These are phyloP conservation scores for Ammospiza caudacuta DNA, from an alignment of 2,113 vertebrate genomes.

Conservation along the genomic window DNA sequence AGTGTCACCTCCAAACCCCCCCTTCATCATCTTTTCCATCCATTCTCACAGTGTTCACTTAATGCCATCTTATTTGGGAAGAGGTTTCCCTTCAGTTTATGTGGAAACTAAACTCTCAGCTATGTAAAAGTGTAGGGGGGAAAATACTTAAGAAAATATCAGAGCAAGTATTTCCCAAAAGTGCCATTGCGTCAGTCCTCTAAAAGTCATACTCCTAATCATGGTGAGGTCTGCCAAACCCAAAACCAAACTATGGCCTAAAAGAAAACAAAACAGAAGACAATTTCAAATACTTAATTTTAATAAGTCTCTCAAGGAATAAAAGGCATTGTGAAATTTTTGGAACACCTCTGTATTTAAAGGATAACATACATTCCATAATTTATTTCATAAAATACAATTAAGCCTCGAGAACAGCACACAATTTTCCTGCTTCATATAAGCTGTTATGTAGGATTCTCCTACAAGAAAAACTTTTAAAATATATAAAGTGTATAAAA, in stretches of 20 bases:
- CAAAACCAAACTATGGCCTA: background rate
- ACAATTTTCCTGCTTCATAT: background rate
- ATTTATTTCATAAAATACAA: background rate
- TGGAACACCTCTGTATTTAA: constrained; percentile 4
- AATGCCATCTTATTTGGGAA: background rate
- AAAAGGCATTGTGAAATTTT: constrained; percentile 17
- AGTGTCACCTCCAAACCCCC: background rate
- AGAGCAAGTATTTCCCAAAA: constrained; percentile 11
- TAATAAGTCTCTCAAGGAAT: background rate
- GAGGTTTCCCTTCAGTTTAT: background rate
- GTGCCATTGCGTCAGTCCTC: constrained; percentile 1
- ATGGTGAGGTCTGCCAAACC: constrained; percentile 7
- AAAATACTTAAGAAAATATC: background rate
- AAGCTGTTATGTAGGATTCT: background rate
- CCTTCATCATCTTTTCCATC: background rate
- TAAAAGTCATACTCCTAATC: background rate
- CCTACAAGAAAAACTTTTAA: background rate
- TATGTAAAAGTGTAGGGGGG: background rate
- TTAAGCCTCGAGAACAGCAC: background rate
- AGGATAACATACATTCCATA: background rate
- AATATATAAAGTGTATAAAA: background rate
- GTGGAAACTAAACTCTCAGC: background rate
- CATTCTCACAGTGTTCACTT: background rate
- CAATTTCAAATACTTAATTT: background rate
- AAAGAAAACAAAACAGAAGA: constrained; percentile 12